Base-by-base conservation (phyloP, 2,888 invertebrate species). In the Drosophila atripex region DNA sequence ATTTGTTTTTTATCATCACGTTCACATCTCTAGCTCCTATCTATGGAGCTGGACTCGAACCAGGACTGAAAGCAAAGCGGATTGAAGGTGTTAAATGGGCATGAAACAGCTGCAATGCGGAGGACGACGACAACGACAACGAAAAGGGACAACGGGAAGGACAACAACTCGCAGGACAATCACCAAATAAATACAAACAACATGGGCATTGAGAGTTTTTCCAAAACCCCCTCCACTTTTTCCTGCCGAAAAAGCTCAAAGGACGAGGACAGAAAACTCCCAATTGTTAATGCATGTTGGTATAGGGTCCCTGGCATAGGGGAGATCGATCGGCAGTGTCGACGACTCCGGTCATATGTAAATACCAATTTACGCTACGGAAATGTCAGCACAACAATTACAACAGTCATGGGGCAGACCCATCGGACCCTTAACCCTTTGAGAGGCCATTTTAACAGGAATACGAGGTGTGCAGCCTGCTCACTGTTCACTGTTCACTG, bases 71-170 rank as follows among this genome's bases (percentile, higher is more conserved):
- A 71, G 73, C 73, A 66, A 76, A 66, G 70, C 84, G 72, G 75
- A 76, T 78, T 78, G 84, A 86, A 88, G 84, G 84, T 88, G 84
- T 88, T 85, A 85, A 85, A 86, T 86, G 89, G 89, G 88, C 84
- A 85, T 85, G 88, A 88, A 85, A 88, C 89, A 85, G 84, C 84
- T 85, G 84, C 84, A 85, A 69, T 85, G 84, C 89, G 47, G 73
- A 50, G 50, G 73, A 87, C 86, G 77, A 68, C 46, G 41, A 47
- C 57, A 68, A 68, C 46, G 41, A 47, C 57, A 68, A 28, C 28
- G 69, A 53, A 60, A 60, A 53, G 50, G 51, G 72, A 53, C 56
- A 45, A 52, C 74, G 66, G 35, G 39, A 49, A 73, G 25, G 61
- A 54, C 55, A 71, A 65, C 71, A 54, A 68, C 59, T 61, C 70